Conservation (phyloP, 2,888 invertebrate genomes). For the Carterocephalus palaemon region DNA sequence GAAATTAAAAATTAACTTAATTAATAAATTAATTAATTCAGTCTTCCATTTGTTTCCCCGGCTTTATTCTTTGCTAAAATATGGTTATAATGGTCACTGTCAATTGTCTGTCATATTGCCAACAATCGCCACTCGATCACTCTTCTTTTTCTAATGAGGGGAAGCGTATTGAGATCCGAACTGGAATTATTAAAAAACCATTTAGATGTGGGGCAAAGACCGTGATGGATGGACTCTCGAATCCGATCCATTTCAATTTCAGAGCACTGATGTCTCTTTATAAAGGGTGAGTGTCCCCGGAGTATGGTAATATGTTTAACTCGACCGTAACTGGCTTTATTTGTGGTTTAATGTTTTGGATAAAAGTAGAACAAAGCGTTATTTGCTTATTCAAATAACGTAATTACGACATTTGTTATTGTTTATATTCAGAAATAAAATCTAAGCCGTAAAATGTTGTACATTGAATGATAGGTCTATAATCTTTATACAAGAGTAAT, state of each 20-base stretch:
- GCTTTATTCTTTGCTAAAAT: too few species aligned
- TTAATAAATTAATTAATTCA: constrained; percentile 1
- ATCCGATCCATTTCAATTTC: constrained; percentile 77
- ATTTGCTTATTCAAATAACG: too few species aligned
- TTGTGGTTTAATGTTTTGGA: constrained; percentile 32
- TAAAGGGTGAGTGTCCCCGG: constrained; percentile 67
- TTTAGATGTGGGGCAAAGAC: constrained; percentile 65
- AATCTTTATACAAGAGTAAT: too few species aligned
- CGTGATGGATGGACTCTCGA: constrained; percentile 73
- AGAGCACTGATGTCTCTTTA: constrained; percentile 52
- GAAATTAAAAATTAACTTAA: too few species aligned
- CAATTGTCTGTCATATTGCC: constrained; percentile 71
- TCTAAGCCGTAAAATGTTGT: too few species aligned
- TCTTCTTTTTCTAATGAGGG: constrained; percentile 59
- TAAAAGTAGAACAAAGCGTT: constrained; percentile 24
- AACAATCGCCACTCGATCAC: constrained; percentile 63
- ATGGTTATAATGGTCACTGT: constrained; percentile 61
- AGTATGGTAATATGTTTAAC: constrained; percentile 60
- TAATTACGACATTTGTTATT: too few species aligned
- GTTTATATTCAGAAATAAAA: constrained; percentile 20
- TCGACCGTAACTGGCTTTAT: constrained; percentile 44
- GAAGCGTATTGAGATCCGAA: constrained; percentile 52
- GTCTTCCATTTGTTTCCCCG: constrained; percentile 36
- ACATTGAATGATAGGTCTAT: too few species aligned
- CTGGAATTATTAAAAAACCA: constrained; percentile 77